These are phyloP conservation scores for Prenolepis imparis DNA, from an alignment of 2,888 invertebrate species.

Conservation along the genomic window DNA sequence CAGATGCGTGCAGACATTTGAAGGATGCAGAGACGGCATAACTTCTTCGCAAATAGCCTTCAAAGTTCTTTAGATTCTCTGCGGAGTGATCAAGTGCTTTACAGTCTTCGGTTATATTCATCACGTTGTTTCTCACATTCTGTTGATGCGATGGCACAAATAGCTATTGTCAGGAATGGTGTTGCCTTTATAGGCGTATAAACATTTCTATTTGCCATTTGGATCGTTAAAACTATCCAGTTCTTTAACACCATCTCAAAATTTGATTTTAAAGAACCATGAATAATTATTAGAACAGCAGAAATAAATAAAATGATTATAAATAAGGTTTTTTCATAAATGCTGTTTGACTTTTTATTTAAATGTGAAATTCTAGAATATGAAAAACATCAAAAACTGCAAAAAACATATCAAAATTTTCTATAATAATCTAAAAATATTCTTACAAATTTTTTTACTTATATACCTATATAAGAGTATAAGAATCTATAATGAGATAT, in stretches of 20 bases:
- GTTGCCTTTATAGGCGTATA: not conserved
- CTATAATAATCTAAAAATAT: not conserved
- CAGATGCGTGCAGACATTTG: constrained; percentile 13
- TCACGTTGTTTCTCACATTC: not conserved
- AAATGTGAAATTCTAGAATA: not conserved
- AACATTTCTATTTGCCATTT: not conserved
- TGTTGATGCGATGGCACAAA: too few species aligned
- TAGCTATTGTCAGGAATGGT: not conserved
- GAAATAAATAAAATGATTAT: not conserved
- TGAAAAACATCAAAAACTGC: not conserved
- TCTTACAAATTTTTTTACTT: not conserved
- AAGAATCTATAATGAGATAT: not conserved
- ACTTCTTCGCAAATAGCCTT: constrained; percentile 15
- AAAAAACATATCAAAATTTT: too few species aligned
- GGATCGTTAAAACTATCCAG: not conserved
- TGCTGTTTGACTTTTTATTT: not conserved
- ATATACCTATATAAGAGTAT: not conserved
- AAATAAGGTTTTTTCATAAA: not conserved
- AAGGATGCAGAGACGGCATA: constrained; percentile 14
- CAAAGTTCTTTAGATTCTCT: not conserved
- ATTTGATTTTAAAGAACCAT: not conserved
- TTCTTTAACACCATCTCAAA: not conserved
- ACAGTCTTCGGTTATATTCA: not conserved
- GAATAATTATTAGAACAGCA: not conserved
- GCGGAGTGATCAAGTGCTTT: not conserved